These are phyloP conservation scores for Chiridota heheva DNA, from an alignment of 35 echinoderm and acorn worm species.

Conservation along the genomic window DNA sequence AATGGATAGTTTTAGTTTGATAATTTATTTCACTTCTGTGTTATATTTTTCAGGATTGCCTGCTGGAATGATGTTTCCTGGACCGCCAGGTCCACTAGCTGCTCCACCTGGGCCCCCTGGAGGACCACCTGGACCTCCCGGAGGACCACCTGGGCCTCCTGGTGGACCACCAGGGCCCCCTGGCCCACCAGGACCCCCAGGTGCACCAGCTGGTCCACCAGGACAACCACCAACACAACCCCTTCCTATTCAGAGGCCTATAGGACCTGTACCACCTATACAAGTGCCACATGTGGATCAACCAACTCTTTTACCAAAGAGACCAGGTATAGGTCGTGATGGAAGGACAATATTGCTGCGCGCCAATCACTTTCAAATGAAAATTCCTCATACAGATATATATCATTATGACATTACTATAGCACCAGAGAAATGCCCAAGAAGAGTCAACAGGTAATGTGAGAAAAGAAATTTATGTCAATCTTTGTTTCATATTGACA, in stretches of 20 bases:
- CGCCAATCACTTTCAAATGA: constrained; percentile 97
- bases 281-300: constrained; percentile 43
- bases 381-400: constrained; percentile 77
- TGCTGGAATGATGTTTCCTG: too few relatives aligned
- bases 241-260: constrained; percentile 5
- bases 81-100: too few relatives aligned
- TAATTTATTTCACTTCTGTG: too few relatives aligned
- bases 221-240: constrained; percentile 32
- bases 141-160: neutral
- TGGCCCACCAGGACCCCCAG: constrained; percentile 9
- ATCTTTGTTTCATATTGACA: too few relatives aligned
- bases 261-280: constrained; percentile 17
- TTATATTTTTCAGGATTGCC: too few relatives aligned
- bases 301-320: constrained; percentile 51
- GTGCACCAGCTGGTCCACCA: neutral
- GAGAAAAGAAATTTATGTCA: too few relatives aligned
- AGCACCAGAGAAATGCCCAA: constrained; percentile 88
- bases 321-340: constrained; percentile 77
- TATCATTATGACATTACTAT: constrained; percentile 93
- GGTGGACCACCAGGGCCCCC: neutral
- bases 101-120: too few relatives aligned
- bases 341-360: constrained; percentile 84
- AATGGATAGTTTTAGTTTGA: too few relatives aligned
- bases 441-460: constrained; percentile 98
- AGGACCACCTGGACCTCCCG: too few relatives aligned